phyloP scores from a whole-genome alignment of 2,113 vertebrate species.

The Sclerurus mexicanus region DNA sequence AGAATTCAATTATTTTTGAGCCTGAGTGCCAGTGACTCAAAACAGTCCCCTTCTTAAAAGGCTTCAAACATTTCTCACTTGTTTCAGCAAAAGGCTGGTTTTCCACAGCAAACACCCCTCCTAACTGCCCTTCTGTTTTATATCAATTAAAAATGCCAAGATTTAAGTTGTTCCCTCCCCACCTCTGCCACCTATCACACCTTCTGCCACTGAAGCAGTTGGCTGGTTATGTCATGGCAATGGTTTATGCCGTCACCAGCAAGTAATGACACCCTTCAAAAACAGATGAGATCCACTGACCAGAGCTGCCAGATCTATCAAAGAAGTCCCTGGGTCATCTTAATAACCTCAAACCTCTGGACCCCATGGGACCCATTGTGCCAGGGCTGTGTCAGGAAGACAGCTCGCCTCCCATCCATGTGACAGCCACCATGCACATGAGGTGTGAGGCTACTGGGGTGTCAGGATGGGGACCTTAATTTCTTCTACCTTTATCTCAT shows the following conservation, averaged over 20 bases:
- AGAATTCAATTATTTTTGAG: slow-evolving; percentile 19
- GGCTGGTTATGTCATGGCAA: neutral
- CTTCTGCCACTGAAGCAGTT: neutral
- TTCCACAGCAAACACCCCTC: slow-evolving; percentile 50
- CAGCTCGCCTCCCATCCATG: rapidly evolving
- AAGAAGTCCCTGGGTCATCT: neutral
- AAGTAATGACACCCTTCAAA: neutral
- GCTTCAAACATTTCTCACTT: slow-evolving; percentile 8
- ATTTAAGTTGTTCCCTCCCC: neutral
- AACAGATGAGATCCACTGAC: neutral
- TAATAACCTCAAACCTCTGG: neutral
- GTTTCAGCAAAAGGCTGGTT: slow-evolving; percentile 35
- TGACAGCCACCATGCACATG: neutral
- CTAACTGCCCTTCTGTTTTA: slow-evolving; percentile 34
- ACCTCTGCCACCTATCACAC: neutral
- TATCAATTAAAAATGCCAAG: slow-evolving; percentile 10
- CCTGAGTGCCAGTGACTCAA: slow-evolving; percentile 33
- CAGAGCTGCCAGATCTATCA: neutral
- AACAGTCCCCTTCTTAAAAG: slow-evolving; percentile 39
- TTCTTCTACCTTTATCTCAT: neutral
- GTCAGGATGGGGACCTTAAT: neutral
- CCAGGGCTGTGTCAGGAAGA: neutral
- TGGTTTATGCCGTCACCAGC: neutral
- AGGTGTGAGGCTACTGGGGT: neutral
- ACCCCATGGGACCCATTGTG: neutral